Conservation (phyloP, 2,888 invertebrate genomes). For the Nephrotoma appendiculata region DNA sequence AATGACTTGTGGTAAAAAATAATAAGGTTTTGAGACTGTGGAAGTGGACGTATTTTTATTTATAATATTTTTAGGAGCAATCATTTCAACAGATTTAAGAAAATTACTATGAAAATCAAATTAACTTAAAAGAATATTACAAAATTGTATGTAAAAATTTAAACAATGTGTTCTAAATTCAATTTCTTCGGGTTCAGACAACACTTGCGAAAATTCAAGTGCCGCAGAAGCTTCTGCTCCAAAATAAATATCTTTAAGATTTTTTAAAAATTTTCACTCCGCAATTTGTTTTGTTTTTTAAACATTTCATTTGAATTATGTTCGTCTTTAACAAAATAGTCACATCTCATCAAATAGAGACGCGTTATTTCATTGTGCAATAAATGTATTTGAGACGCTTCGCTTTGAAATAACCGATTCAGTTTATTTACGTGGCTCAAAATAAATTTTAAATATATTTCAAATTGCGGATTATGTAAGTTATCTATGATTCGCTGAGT, state of each 20-base stretch:
- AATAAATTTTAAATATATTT: no score
- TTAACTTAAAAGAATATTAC: neutral
- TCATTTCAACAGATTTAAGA: neutral
- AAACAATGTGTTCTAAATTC: conserved; percentile 7
- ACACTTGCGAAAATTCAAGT: neutral
- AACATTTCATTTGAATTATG: no score
- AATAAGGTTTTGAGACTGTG: neutral
- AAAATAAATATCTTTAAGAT: conserved; percentile 7
- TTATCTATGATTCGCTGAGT: no score
- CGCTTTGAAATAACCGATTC: conserved; percentile 4
- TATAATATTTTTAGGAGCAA: neutral
- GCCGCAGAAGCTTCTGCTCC: neutral
- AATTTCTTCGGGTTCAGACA: conserved; percentile 3
- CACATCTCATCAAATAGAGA: neutral
- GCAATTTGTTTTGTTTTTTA: no score
- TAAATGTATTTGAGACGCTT: conserved; percentile 9
- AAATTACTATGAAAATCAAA: conserved; percentile 2
- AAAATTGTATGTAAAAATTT: conserved; percentile 9
- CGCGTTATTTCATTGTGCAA: neutral
- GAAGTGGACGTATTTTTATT: neutral
- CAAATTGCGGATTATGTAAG: no score
- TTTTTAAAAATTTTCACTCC: neutral
- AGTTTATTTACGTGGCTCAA: no score
- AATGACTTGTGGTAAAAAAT: neutral
- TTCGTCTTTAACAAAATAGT: neutral